Evolutionary conservation across 2,888 invertebrate genomes (phyloP).

Genomic region (Ecdyonurus torrentis): DNA sequence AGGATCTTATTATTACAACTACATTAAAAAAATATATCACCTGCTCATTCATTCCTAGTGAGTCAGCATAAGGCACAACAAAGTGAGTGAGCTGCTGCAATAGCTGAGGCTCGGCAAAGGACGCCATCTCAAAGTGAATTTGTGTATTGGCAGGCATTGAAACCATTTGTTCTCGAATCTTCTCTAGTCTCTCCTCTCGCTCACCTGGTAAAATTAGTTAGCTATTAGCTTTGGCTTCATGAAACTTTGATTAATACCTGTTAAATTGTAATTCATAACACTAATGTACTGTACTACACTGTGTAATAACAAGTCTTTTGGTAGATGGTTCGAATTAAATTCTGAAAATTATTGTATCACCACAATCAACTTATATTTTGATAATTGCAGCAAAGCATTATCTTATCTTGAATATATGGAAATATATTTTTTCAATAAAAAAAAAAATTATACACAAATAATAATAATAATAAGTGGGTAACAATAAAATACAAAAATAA

Average conservation of each 20-base stretch:
- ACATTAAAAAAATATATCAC: too few relatives aligned
- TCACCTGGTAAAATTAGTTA: constrained; percentile 35
- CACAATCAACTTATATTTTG: too few relatives aligned
- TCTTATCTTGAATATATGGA: too few relatives aligned
- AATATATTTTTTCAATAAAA: too few relatives aligned
- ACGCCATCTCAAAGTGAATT: constrained; percentile 77
- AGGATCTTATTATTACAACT: not conserved
- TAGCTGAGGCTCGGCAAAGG: constrained; percentile 55
- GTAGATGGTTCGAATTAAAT: too few relatives aligned
- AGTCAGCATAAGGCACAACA: constrained; percentile 58
- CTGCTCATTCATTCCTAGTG: constrained; percentile 79
- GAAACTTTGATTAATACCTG: not conserved
- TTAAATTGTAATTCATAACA: not conserved
- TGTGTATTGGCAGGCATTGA: constrained; percentile 39
- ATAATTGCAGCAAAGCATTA: too few relatives aligned
- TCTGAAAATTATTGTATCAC: too few relatives aligned
- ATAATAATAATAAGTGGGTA: too few relatives aligned
- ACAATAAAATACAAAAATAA: too few relatives aligned
- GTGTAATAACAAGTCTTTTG: too few relatives aligned
- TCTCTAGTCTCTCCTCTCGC: constrained; percentile 40
- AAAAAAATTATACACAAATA: too few relatives aligned
- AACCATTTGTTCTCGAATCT: constrained; percentile 48
- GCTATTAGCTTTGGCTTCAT: not conserved
- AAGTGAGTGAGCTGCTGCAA: constrained; percentile 45
- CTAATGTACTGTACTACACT: too few relatives aligned